Base-by-base conservation (phyloP, 2,113 vertebrate genomes). In the Cavia porcellus region DNA sequence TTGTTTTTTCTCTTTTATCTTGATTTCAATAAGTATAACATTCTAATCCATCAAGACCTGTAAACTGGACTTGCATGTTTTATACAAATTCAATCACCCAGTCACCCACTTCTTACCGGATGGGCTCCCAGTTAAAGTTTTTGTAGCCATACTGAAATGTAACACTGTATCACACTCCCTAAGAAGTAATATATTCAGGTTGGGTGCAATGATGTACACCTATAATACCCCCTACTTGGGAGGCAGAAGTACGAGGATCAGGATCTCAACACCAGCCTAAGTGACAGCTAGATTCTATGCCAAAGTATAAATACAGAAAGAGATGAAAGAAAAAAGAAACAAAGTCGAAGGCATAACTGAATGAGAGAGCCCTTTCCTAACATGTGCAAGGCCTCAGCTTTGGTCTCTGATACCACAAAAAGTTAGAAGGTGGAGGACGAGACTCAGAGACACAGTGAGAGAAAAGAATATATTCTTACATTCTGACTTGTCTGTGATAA, bases 11-110 rank as follows among this genome's bases (percentile, higher is more conserved):
- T 70, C 45, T 62, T 61, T 93, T 74, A 75, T 70, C 47, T 22
- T 92, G n/a, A 82, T 70, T 91, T 90, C 81, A 89, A 30, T 90
- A 90, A 50, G 19, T 86, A 3, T 89, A 95, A 90, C 24, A 61
- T 92, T 94, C 28, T 74, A 84, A 75, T 75, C 47, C 86, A 74
- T 57, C 75, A 87, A 47, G 72, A 59, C 61, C 35, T 66, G 52
- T 86, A 89, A 94, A 80, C 81, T 74, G 59, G 52, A 92, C 38
- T 87, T 92, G 8, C 47, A 32, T 77, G 85, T 75, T 91, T 61
- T 64, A 95, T 30, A 81, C 55, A 79, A 30, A 80, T 68, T 68
- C 84, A 95, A 90, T 62, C 70, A 28, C 87, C 38, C 38, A 87
- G 1, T 83, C 25, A 22, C 50, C 24, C 30, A 47, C 47, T 81